Evolutionary conservation across 2,888 invertebrate genomes (phyloP), one percentile per base, ranked within the genome.

Genomic region (Trypoxylon attenuatum): DNA sequence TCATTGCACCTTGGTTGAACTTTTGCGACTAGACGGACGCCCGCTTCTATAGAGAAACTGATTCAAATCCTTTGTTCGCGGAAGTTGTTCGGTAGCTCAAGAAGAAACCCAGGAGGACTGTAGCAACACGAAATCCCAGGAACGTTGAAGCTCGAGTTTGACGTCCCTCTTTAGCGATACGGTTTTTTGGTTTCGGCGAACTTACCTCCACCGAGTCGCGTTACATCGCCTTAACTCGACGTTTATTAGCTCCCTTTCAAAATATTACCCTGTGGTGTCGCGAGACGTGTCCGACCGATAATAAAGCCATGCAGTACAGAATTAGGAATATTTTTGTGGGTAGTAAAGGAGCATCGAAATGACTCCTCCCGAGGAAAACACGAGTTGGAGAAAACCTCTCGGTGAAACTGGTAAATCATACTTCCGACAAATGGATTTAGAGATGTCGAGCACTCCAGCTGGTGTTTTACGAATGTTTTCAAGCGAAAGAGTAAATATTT

Each of bases 151-250:
- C 33, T 13, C 33, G 53, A 22, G 42, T 61, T 56, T 41, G 57
- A 55, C 46, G 55, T 23, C 27, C 52, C 21, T 55, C 50, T 39
- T 3, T 22, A 4, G 13, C 33, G 33, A n/a, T n/a, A n/a, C 13
- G 45, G 57, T 62, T 70, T 71, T 66, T 65, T 69, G 62, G 58
- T 63, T 74, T 77, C 67, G 19, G 16, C 27, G 69, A 77, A 71
- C 52, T 18, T 39, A 13, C 13, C 33, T 33, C 5, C 3, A 4
- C 41, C 57, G 22, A 45, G 43, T 13, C 33, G 13, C 33, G 38
- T 42, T 33, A 6, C 15, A 39, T 50, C 5, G 27, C 27, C 49
- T 49, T 27, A 21, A 15, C 39, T n/a, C 13, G 46, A 42, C 54
- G 45, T 71, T 62, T 58, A 67, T 62, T 52, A 61, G 33, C 45